Base-by-base conservation (phyloP, 2,797 vertebrate genomes). In the Alauda arvensis region DNA sequence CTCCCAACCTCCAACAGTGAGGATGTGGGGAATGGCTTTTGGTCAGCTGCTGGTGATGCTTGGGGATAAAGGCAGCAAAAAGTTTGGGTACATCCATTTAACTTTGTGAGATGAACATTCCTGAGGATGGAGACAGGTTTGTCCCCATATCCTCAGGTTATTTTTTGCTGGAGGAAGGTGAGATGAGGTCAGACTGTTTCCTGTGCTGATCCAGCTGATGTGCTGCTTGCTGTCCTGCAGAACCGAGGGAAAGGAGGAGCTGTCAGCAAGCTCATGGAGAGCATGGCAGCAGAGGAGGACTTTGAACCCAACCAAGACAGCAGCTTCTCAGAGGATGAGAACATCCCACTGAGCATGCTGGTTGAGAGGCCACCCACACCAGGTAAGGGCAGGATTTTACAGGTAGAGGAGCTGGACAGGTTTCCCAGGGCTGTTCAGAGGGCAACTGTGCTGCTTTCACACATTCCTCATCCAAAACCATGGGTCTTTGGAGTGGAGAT, bases 291-390 rank as follows among this genome's bases (percentile, higher is more conserved):
- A 1, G 99, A 99, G 60, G 99, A 99, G 90, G 99, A 99, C 96
- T 99, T 99, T 10, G 99, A 99, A 80, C 98, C 98, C 70, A 99
- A 98, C 94, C 99, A 99, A 93, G 99, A 99, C 96, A 99, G 99
- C 87, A 99, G 99, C 97, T 99, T 99, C 97, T 99, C 99, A 0
- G 99, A 99, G 91, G 99, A 99, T 5, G 99, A 99, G 78, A 98
- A 98, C 83, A 95, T 98, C 93, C 95, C 96, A 15, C 93, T 97
- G 56, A 89, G 94, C 33, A 42, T 97, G 90, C 95, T 98, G 43
- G 96, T 97, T 0, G 99, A 99, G 95, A 94, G 97, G 70, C 97
- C 98, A 0, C 90, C 96, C 40, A 98, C 98, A 25, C 98, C 98
- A 10, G 98, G 99, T 99, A 88, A 96, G 97, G 74, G 29, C 66